Conservation (phyloP, 2,113 vertebrate genomes). For the Actenoides lindsayi region DNA sequence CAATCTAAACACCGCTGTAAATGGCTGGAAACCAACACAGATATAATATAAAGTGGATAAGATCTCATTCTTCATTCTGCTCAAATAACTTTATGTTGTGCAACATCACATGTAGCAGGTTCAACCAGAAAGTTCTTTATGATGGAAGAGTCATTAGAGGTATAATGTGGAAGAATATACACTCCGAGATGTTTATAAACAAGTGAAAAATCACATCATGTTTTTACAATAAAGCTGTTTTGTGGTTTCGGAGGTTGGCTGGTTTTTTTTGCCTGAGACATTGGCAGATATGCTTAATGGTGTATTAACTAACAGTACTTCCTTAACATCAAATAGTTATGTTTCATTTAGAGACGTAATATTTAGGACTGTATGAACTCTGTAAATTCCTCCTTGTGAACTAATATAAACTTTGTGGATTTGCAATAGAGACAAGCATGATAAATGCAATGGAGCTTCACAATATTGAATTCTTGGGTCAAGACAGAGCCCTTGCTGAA, state of each 20-base stretch:
- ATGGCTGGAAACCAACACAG: neutral
- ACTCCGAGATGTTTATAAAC: slow-evolving; percentile 23
- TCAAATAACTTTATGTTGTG: slow-evolving; percentile 16
- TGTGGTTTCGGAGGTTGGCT: no score
- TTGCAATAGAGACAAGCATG: neutral
- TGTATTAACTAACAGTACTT: neutral
- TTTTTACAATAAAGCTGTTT: neutral
- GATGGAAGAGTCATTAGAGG: slow-evolving; percentile 11
- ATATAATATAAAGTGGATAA: slow-evolving; percentile 29
- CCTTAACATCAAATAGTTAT: neutral
- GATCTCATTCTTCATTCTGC: slow-evolving; percentile 18
- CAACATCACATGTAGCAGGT: neutral
- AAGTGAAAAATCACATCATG: slow-evolving; percentile 16
- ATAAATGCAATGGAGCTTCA: neutral
- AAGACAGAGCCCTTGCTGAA: neutral
- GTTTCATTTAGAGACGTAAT: neutral
- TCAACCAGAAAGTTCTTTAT: slow-evolving; percentile 19
- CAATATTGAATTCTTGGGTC: neutral
- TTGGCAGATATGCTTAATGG: neutral
- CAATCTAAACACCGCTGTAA: neutral
- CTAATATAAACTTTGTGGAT: neutral
- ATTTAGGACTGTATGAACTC: neutral
- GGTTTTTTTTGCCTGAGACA: neutral
- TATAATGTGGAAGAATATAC: neutral
- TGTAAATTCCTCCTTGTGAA: neutral